Conservation (phyloP, 2,113 vertebrate species). For the Gnathonemus echidnorhynchus region DNA sequence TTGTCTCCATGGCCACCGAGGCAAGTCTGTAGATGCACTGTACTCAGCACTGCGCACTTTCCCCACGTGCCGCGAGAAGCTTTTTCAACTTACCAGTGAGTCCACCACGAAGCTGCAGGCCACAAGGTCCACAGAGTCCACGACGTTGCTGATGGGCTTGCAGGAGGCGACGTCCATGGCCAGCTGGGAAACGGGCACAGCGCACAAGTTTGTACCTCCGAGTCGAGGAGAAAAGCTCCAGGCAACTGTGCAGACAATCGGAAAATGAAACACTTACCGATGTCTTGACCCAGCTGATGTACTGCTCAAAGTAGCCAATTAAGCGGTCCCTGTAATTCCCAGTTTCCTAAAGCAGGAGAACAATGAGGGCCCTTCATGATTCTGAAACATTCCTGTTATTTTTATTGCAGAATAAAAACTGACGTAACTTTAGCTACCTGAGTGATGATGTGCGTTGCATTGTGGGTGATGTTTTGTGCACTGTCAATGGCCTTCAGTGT, state of each 20-base stretch:
- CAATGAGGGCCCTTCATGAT: not conserved
- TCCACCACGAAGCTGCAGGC: constrained; percentile 76
- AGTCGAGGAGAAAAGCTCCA: not conserved
- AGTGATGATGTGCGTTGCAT: constrained; percentile 63
- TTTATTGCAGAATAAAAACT: not conserved
- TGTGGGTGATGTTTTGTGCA: constrained; percentile 75
- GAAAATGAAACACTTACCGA: constrained; percentile 68
- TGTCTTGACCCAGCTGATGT: constrained; percentile 75
- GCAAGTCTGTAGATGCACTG: not conserved
- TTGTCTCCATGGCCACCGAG: not conserved
- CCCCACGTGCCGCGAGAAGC: not conserved
- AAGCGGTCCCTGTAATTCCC: constrained; percentile 69
- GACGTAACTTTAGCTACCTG: constrained; percentile 53
- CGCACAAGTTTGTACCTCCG: not conserved
- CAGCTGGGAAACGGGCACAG: constrained; percentile 55
- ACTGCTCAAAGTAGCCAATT: constrained; percentile 76
- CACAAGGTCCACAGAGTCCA: constrained; percentile 78
- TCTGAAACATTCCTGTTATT: not conserved
- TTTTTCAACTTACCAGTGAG: constrained; percentile 74
- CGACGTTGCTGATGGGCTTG: constrained; percentile 81
- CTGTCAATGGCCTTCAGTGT: constrained; percentile 64
- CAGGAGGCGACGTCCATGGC: constrained; percentile 75
- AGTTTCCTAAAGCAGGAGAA: constrained; percentile 65
- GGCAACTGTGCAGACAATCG: not conserved
- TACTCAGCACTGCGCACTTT: not conserved